These are phyloP conservation scores for Botia kubotai DNA, from an alignment of 2,797 vertebrate species.

Conservation along the genomic window DNA sequence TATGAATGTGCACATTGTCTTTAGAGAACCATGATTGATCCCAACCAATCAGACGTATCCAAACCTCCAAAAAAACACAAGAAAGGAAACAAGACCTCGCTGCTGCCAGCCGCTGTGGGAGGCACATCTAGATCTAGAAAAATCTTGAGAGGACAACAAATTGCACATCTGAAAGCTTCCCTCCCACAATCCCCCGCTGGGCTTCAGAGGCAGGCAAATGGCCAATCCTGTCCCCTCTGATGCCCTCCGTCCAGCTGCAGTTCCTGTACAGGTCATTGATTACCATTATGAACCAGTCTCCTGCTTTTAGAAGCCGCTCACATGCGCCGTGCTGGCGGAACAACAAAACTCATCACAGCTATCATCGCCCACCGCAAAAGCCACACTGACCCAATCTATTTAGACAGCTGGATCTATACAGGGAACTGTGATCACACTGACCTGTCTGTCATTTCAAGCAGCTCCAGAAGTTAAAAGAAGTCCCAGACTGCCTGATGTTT, in stretches of 20 bases:
- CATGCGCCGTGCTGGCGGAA: constrained; percentile 30
- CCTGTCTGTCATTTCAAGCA: constrained; percentile 41
- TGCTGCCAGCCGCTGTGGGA: background rate
- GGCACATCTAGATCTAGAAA: background rate
- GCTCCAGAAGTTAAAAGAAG: constrained; percentile 35
- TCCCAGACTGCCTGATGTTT: constrained; percentile 19
- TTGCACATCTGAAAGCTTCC: constrained; percentile 41
- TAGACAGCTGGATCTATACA: constrained; percentile 45
- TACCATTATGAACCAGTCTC: constrained; percentile 40
- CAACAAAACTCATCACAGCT: constrained; percentile 39
- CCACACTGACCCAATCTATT: constrained; percentile 48
- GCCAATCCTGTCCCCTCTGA: constrained; percentile 28
- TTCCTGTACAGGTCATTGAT: constrained; percentile 48
- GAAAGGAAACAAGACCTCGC: background rate
- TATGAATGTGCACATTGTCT: background rate
- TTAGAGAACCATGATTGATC: background rate
- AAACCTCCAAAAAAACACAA: background rate
- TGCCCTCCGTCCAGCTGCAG: constrained; percentile 44
- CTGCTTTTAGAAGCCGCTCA: constrained; percentile 31
- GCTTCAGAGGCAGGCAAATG: constrained; percentile 46
- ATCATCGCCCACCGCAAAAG: constrained; percentile 13
- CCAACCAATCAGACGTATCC: background rate
- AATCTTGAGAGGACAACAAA: constrained; percentile 38
- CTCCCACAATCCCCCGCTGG: constrained; percentile 33
- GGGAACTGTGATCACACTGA: constrained; percentile 33